These are phyloP conservation scores for Oscheius onirici DNA, from an alignment of 2,888 invertebrate species.

Conservation along the genomic window DNA sequence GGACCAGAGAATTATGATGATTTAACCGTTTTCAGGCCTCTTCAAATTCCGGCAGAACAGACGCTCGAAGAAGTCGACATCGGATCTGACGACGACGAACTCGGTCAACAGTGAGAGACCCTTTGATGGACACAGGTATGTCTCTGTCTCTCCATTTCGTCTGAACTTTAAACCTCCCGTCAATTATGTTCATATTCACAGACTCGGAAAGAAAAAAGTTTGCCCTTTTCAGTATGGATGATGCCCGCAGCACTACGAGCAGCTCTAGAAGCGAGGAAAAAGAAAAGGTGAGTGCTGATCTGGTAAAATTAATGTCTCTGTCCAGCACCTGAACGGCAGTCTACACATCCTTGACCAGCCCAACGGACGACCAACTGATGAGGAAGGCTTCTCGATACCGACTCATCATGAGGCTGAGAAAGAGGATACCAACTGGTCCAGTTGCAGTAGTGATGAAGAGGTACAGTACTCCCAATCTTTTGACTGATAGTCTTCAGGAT, in stretches of 20 bases:
- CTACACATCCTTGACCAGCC: conserved; percentile 44
- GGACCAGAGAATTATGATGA: not conserved
- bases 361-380: conserved; percentile 43
- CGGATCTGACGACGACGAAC: conserved; percentile 8
- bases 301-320: not conserved
- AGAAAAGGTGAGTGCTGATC: conserved; percentile 27
- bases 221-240: conserved; percentile 56
- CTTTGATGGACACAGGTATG: conserved; percentile 26
- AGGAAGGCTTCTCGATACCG: conserved; percentile 47
- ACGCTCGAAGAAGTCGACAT: conserved; percentile 33
- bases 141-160: not conserved
- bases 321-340: conserved; percentile 15
- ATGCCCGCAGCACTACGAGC: conserved; percentile 61
- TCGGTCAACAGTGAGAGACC: not conserved
- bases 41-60: conserved; percentile 37
- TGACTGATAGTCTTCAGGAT: conserved; percentile 36
- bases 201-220: not conserved
- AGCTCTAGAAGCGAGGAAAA: conserved; percentile 64
- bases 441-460: conserved; percentile 56
- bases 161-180: not conserved
- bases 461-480: not conserved
- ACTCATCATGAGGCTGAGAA: conserved; percentile 14
- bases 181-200: not conserved
- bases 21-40: conserved; percentile 19
- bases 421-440: conserved; percentile 55